Evolutionary conservation across 2,797 vertebrate genomes (phyloP).

Genomic region (Danio albolineatus): DNA sequence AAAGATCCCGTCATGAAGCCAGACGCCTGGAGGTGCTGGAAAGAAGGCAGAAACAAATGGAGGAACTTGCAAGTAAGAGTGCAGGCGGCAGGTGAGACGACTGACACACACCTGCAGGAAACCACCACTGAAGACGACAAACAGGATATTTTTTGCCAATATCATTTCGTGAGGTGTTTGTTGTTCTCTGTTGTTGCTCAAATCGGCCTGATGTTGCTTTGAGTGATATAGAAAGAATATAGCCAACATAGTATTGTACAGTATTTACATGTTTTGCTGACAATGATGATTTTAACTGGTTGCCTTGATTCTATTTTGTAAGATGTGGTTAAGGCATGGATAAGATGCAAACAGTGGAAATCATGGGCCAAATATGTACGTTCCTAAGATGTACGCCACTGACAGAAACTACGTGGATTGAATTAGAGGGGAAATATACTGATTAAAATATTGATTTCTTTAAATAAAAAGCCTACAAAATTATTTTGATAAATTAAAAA

Average conservation of each 20-base stretch:
- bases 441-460: neutral
- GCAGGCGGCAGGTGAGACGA: slow-evolving; percentile 57
- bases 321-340: too few species aligned
- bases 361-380: neutral
- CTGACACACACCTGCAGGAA: neutral
- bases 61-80: slow-evolving; percentile 70
- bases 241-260: neutral
- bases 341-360: neutral
- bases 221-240: neutral
- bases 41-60: slow-evolving; percentile 74
- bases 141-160: slow-evolving; percentile 21
- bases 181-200: neutral
- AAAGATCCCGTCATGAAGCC: slow-evolving; percentile 64
- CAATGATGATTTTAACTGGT: neutral
- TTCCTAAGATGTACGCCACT: neutral
- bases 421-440: neutral
- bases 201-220: neutral
- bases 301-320: neutral
- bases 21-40: slow-evolving; percentile 73
- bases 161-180: neutral
- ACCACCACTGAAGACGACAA: neutral
- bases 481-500: neutral
- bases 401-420: neutral
- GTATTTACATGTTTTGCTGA: neutral
- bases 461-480: neutral